Percentiles rank a stretch among this genome's conserved stretches.
Conservation (phyloP, 1,140 invertebrate species). For the Hetaerina americana region DNA sequence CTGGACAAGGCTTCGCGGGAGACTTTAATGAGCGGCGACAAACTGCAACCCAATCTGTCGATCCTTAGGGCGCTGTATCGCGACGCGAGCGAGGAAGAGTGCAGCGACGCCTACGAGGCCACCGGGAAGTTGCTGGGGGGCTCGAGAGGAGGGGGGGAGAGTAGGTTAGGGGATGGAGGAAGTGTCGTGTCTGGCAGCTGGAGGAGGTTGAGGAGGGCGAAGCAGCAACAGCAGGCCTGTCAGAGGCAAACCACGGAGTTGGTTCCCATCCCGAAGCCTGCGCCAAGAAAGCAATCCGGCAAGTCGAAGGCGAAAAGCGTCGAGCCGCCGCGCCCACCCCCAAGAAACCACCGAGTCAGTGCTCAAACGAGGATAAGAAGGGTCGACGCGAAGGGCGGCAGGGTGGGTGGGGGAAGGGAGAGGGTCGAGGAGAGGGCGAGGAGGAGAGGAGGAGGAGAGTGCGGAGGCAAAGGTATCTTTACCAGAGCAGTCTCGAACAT, state of each 20-base stretch:
- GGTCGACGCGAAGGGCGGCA: background rate
- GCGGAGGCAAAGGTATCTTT: background rate
- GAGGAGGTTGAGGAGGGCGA: constrained; percentile 11
- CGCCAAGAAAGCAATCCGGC: background rate
- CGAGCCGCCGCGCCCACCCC: background rate
- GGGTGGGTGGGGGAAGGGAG: background rate
- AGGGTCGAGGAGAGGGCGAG: background rate
- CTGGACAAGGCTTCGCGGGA: background rate
- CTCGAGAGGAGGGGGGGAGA: background rate
- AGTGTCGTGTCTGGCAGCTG: constrained; percentile 18
- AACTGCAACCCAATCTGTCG: background rate
- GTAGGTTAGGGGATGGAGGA: background rate
- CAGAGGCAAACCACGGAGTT: background rate
- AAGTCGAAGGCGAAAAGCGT: background rate
- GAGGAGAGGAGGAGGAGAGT: background rate
- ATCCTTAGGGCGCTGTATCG: background rate
- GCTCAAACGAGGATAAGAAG: background rate
- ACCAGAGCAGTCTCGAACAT: background rate
- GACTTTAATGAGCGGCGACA: background rate
- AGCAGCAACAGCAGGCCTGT: background rate
- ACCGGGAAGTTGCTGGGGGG: background rate
- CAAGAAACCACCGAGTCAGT: background rate
- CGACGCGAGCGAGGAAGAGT: background rate
- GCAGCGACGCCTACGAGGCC: background rate
- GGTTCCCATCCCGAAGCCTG: background rate